Evolutionary conservation across 2,113 vertebrate species (phyloP).

Genomic region (Centropristis striata): DNA sequence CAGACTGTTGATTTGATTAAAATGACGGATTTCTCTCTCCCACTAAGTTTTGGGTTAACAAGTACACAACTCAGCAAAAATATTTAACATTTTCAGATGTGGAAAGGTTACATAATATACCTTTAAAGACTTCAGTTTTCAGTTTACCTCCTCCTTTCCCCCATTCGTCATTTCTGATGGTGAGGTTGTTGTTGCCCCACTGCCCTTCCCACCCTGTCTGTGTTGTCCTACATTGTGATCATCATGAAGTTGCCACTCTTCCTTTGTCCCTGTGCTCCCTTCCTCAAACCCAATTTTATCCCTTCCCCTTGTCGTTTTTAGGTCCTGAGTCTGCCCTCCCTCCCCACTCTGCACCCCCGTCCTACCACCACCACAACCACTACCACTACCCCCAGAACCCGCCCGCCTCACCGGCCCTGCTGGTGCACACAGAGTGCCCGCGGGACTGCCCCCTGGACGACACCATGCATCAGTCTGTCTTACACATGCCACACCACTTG

Average conservation of each 20-base stretch:
- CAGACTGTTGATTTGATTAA: too few species aligned
- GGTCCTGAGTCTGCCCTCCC: conserved; percentile 84
- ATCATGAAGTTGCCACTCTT: conserved; percentile 43
- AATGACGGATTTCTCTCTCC: too few species aligned
- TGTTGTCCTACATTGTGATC: conserved; percentile 55
- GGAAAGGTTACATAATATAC: too few species aligned
- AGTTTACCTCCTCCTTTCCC: not conserved
- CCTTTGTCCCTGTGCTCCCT: conserved; percentile 57
- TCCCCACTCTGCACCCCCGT: conserved; percentile 80
- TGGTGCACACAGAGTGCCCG: conserved; percentile 84
- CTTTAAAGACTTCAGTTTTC: too few species aligned
- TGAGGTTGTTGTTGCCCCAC: not conserved
- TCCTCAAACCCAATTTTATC: conserved; percentile 71
- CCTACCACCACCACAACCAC: conserved; percentile 77
- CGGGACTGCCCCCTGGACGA: conserved; percentile 86
- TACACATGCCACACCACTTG: conserved; percentile 85
- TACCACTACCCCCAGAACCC: conserved; percentile 81
- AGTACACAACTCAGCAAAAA: too few species aligned
- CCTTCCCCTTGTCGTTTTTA: conserved; percentile 79
- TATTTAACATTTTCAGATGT: too few species aligned
- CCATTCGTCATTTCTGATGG: not conserved
- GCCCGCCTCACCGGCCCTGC: conserved; percentile 85
- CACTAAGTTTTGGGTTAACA: too few species aligned
- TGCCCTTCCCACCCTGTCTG: conserved; percentile 33
- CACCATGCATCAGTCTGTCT: conserved; percentile 86